phyloP scores from a whole-genome alignment of 2,797 vertebrate genomes.

The Cottoperca gobio region DNA sequence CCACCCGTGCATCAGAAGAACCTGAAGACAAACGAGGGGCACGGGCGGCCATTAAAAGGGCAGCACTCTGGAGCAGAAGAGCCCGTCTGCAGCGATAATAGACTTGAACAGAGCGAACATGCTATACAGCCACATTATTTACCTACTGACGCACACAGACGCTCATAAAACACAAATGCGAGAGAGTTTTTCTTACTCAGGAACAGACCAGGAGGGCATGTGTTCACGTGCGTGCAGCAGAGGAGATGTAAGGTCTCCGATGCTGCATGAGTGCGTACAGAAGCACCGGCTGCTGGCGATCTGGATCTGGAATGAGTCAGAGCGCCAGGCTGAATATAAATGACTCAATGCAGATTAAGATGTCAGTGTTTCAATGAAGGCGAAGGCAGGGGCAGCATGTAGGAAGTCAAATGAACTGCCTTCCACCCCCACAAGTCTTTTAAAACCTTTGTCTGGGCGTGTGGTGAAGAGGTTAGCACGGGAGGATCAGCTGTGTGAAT shows the following conservation, averaged over 20 bases:
- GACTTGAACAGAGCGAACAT: slow-evolving; percentile 54
- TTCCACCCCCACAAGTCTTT: slow-evolving; percentile 30
- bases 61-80: slow-evolving; percentile 53
- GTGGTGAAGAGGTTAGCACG: slow-evolving; percentile 40
- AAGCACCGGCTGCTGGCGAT: slow-evolving; percentile 49
- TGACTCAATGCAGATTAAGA: slow-evolving; percentile 73
- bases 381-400: slow-evolving; percentile 52
- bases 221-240: slow-evolving; percentile 28
- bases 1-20: slow-evolving; percentile 35
- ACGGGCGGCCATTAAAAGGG: slow-evolving; percentile 59
- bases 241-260: slow-evolving; percentile 22
- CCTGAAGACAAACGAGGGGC: slow-evolving; percentile 59
- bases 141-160: slow-evolving; percentile 12
- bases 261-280: slow-evolving; percentile 38
- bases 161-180: slow-evolving; percentile 16
- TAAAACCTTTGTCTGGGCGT: slow-evolving; percentile 24
- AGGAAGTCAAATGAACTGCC: slow-evolving; percentile 70
- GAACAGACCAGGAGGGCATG: slow-evolving; percentile 23
- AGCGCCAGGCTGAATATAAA: slow-evolving; percentile 72
- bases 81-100: slow-evolving; percentile 59
- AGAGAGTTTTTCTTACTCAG: slow-evolving; percentile 26
- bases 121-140: slow-evolving; percentile 41
- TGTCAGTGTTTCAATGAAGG: slow-evolving; percentile 70
- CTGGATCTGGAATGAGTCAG: slow-evolving; percentile 67
- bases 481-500: slow-evolving; percentile 32